phyloP scores from a whole-genome alignment of 2,888 invertebrate genomes.

The Trachelus troglodyta region DNA sequence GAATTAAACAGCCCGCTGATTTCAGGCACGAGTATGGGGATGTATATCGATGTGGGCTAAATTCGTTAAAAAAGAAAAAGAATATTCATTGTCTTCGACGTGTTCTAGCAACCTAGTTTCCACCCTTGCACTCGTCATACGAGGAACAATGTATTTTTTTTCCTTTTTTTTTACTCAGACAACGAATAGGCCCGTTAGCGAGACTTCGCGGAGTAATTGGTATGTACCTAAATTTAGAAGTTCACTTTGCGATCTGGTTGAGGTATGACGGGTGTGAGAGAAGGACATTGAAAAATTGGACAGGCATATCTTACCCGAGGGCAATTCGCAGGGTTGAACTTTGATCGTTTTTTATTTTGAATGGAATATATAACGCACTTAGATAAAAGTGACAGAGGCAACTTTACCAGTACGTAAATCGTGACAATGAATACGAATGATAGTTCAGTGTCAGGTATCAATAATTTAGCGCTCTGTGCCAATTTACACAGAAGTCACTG shows the following conservation, averaged over 20 bases:
- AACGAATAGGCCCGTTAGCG: slow-evolving; percentile 39
- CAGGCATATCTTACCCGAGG: neutral
- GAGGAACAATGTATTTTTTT: slow-evolving; percentile 10
- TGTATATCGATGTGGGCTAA: slow-evolving; percentile 18
- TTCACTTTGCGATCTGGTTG: neutral
- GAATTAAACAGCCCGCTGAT: neutral
- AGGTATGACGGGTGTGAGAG: neutral
- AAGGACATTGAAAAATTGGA: neutral
- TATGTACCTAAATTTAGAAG: slow-evolving; percentile 4
- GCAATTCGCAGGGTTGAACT: neutral
- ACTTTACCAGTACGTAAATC: neutral
- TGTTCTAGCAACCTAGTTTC: slow-evolving; percentile 24
- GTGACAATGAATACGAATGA: neutral
- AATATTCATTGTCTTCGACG: slow-evolving; percentile 10
- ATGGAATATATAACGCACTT: too few relatives aligned
- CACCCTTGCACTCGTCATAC: slow-evolving; percentile 7
- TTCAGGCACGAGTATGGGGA: neutral
- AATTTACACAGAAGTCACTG: too few relatives aligned
- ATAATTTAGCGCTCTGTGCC: neutral
- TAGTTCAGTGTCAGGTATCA: neutral
- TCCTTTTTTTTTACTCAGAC: slow-evolving; percentile 18
- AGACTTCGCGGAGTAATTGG: slow-evolving; percentile 40
- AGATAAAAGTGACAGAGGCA: too few relatives aligned
- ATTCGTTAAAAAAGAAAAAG: slow-evolving; percentile 18
- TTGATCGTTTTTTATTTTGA: too few relatives aligned